These are phyloP conservation scores for Germaria angustata DNA, from an alignment of 2,888 invertebrate species.

Conservation along the genomic window DNA sequence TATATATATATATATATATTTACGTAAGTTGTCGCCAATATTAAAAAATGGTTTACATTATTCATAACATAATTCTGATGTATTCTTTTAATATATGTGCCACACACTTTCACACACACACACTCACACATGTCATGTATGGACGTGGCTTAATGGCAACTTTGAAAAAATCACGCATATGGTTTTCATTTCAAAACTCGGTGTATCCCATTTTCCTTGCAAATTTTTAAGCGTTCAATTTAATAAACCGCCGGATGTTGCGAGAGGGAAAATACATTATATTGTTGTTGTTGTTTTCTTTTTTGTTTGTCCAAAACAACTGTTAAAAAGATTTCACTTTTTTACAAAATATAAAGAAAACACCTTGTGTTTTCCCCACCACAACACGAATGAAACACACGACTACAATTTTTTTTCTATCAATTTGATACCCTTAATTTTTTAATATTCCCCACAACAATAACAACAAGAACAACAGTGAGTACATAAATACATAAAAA, in stretches of 20 bases:
- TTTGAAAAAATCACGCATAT: neutral
- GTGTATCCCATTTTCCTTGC: neutral
- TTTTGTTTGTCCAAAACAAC: neutral
- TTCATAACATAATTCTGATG: too few species aligned
- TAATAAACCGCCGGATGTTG: slow-evolving; percentile 21
- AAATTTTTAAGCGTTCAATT: neutral
- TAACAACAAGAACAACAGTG: too few species aligned
- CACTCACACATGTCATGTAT: too few species aligned
- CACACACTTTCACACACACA: too few species aligned
- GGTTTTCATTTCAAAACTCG: neutral
- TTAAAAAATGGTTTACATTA: too few species aligned
- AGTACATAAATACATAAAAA: too few species aligned
- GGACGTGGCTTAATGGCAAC: neutral
- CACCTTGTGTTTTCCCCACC: slow-evolving; percentile 37
- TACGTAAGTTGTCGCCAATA: too few species aligned
- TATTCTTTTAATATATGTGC: too few species aligned
- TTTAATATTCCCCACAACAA: slow-evolving; percentile 18
- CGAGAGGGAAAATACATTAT: neutral
- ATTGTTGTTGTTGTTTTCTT: neutral
- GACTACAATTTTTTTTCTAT: neutral
- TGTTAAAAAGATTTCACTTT: slow-evolving; percentile 41
- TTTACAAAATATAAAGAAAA: slow-evolving; percentile 11
- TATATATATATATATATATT: too few species aligned
- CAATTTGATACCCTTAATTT: slow-evolving; percentile 52
- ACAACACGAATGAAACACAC: neutral